These are phyloP conservation scores for Labia minor DNA, from an alignment of 2,888 invertebrate genomes.

Conservation along the genomic window DNA sequence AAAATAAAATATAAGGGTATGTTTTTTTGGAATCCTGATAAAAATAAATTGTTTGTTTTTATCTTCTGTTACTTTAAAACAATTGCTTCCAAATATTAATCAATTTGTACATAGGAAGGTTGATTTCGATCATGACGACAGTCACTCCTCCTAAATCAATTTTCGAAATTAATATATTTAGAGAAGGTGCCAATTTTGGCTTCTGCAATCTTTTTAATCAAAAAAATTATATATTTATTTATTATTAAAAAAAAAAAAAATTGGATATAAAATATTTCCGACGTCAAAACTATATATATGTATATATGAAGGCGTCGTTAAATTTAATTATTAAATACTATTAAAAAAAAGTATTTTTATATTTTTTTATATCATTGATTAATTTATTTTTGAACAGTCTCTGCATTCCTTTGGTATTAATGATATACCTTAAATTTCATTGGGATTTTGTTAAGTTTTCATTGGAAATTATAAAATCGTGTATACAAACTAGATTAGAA, in stretches of 20 bases:
- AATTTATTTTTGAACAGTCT: slow-evolving; percentile 2
- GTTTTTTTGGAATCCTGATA: no score
- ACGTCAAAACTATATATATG: background rate
- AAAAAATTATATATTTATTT: background rate
- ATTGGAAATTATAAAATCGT: background rate
- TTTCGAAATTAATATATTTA: no score
- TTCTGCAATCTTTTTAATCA: no score
- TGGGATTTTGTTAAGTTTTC: background rate
- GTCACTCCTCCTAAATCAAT: no score
- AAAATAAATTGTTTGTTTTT: no score
- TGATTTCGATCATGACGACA: no score
- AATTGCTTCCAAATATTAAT: no score
- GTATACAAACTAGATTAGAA: background rate
- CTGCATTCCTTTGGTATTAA: background rate
- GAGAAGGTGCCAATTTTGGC: no score
- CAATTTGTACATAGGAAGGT: no score
- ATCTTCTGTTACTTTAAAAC: no score
- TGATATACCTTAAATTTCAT: background rate
- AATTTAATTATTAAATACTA: background rate
- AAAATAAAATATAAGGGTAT: no score
- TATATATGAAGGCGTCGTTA: background rate
- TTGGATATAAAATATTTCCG: background rate
- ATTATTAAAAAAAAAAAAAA: background rate
- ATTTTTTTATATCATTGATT: background rate
- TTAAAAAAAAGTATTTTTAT: background rate